phyloP scores from a whole-genome alignment of 1,140 invertebrate genomes.

The Drosophila sucinea region DNA sequence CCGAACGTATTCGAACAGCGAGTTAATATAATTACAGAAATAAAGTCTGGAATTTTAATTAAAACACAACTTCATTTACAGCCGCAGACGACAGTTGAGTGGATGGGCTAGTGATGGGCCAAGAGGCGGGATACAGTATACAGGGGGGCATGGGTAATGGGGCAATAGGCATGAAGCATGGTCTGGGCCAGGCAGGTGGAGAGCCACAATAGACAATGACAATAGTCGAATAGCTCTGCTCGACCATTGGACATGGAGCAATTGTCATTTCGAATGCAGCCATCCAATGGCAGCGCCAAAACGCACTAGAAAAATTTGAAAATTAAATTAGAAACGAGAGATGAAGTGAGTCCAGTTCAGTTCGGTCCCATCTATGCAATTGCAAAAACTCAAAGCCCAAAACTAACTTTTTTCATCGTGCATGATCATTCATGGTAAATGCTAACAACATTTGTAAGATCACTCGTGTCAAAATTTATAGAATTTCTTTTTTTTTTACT shows the following conservation, averaged over 20 bases:
- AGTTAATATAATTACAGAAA: slow-evolving; percentile 83
- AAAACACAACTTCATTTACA: slow-evolving; percentile 82
- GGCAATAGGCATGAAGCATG: background rate
- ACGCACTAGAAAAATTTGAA: slow-evolving; percentile 22
- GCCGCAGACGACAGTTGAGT: slow-evolving; percentile 66
- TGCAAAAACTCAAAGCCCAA: too few relatives aligned
- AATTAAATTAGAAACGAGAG: slow-evolving; percentile 23
- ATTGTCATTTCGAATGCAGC: slow-evolving; percentile 21
- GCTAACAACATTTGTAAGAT: too few relatives aligned
- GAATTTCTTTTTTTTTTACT: too few relatives aligned
- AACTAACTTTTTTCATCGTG: too few relatives aligned
- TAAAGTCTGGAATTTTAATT: slow-evolving; percentile 83
- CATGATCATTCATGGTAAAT: too few relatives aligned
- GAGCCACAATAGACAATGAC: slow-evolving; percentile 20
- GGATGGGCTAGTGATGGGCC: background rate
- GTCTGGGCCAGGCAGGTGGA: background rate
- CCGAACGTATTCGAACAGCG: slow-evolving; percentile 68
- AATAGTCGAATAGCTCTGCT: slow-evolving; percentile 13
- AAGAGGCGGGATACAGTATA: background rate
- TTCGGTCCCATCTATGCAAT: too few relatives aligned
- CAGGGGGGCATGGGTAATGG: background rate
- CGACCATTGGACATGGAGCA: slow-evolving; percentile 1
- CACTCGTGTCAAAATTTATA: too few relatives aligned
- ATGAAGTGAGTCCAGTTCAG: background rate
- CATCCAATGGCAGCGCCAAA: slow-evolving; percentile 15